Base-by-base conservation (phyloP, 2,797 vertebrate genomes). In the Neosalanx taihuensis region DNA sequence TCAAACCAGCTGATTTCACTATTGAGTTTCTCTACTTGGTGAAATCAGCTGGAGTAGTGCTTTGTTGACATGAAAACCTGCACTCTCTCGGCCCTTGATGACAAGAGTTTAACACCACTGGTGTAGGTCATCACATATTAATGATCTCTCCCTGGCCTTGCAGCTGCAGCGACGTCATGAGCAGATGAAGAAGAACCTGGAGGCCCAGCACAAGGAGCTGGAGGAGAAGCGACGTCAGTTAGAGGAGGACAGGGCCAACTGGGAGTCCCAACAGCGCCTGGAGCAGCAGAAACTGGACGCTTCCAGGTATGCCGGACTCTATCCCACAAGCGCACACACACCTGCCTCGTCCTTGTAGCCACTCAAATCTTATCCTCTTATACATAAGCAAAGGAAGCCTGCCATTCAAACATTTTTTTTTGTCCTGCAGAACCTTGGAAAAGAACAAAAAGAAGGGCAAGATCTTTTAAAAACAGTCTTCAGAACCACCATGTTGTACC, bases 361-460 rank as follows among this genome's bases (percentile, higher is more conserved):
- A 51, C 13, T 51, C 13, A 4, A 13, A 51, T 51, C 9, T 68
- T 26, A 26, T 37, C n/a, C 20, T 23, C 35, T 37, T 9, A 37
- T 37, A 37, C 2, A 9, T 37, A 37, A 37, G 35, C 35, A 58
- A 35, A 3, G 30, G 5, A 56, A 5, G 30, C 49, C n/a, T 31
- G 13, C 59, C 20, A 1, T 41, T 18, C 72, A 0, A 26, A 18
- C 10, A 9, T 37, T 0, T 37, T 6, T 64, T 62, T 75, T 65
- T 4, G 7, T 71, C 15, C 66, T 31, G 64, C 87, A 99, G 97
- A 89, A 99, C 96, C 91, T 94, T 99, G 95, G 97, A 99, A 91
- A 99, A 99, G 92, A 99, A 99, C 90, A 97, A 96, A 95, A 99
- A 99, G 94, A 99, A 99, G 95, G 97, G 97, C 88, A 99, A 98